Evolutionary conservation across 2,888 invertebrate genomes (phyloP), one percentile per base, ranked within the genome.

Genomic region (Archips crataeganus): DNA sequence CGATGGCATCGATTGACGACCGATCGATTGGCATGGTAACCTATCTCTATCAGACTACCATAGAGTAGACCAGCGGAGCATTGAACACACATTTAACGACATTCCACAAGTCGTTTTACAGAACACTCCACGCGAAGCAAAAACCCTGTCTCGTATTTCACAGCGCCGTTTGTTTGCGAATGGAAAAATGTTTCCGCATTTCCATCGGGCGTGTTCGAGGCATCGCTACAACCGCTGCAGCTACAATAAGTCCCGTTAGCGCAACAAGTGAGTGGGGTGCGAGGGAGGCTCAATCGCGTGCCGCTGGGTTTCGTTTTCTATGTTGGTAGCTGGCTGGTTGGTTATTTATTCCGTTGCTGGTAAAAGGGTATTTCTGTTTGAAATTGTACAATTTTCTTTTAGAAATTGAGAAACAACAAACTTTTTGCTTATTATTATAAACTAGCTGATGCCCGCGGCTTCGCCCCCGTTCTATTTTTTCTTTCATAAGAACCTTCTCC

Each of bases 181-280:
- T 69, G 73, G 73, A 69, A 72, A 73, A 68, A 66, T 51, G 65
- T 36, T 51, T 65, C 71, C 34, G 45, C 71, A 69, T 64, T 73
- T 73, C 45, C 68, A 73, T 59, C 59, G 67, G 66, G 66, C 34
- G 49, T 36, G 69, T 63, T 63, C 68, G 68, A 64, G 69, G 60
- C 54, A 54, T 61, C 74, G 70, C 59, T 70, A 74, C 70, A 74
- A 74, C 74, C 54, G 68, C 73, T 36, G 65, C 51, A 51, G 34
- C 65, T 64, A 70, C 69, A 71, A 71, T 66, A 70, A 69, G 74
- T 70, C 69, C 74, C 69, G 74, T 70, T 74, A 59, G 66, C 60
- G 89, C 91, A 90, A 91, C 91, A 91, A 86, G 91, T 91, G 87
- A 83, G 73, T 77, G 87, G 87, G 89, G 87, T 87, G 81, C 80